Percentiles rank a stretch among this genome's conserved stretches.
Conservation (phyloP, 2,113 vertebrate species). For the Cebus imitator region DNA sequence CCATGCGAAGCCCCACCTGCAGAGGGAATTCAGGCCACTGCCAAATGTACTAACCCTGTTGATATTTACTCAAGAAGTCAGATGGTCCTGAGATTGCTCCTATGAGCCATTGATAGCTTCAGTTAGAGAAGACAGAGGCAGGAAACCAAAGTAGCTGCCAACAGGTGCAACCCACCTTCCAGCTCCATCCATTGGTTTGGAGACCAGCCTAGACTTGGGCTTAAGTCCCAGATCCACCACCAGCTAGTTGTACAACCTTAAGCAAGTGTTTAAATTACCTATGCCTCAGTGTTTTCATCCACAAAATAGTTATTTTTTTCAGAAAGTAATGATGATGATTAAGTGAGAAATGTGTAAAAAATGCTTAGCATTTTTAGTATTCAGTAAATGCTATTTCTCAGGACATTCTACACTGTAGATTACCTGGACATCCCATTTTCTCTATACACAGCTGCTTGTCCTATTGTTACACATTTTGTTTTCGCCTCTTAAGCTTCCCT, state of each 20-base stretch:
- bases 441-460: background rate
- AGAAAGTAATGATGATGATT: background rate
- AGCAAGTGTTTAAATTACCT: background rate
- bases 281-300: conserved; percentile 11
- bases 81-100: background rate
- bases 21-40: background rate
- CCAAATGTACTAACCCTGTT: background rate
- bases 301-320: conserved; percentile 10
- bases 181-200: background rate
- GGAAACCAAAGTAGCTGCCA: background rate
- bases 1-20: background rate
- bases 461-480: background rate
- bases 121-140: background rate
- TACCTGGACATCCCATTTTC: background rate
- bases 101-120: background rate
- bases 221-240: background rate
- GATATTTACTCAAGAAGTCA: background rate
- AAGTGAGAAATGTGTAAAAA: background rate
- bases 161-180: background rate
- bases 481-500: background rate
- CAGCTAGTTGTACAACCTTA: background rate
- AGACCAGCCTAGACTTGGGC: background rate
- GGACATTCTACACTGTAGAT: background rate
- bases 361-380: background rate
- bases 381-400: background rate